Evolutionary conservation across 2,113 vertebrate genomes (phyloP), one percentile per base, ranked within the genome.

Genomic region (Rhombomys opimus): DNA sequence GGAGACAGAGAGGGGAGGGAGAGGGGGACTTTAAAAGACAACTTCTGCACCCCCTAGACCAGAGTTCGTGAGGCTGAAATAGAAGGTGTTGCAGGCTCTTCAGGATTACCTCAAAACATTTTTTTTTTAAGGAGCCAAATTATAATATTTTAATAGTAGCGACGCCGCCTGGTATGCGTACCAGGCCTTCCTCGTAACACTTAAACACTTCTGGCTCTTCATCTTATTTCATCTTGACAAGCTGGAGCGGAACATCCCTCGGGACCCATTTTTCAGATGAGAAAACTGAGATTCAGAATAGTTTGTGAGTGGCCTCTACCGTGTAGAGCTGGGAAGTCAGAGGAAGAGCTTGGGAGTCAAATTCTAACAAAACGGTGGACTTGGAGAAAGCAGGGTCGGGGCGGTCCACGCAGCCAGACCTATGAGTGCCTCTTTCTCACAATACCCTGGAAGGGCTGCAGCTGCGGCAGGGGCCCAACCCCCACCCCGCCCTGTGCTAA

Each of bases 401-500:
- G 35, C 1, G 1, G 30, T n/a, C 13, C 46, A 0, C 18, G 52
- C 52, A 11, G 2, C 80, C 81, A 84, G 80, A 46, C 22, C 23
- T 0, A 2, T 3, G 41, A 35, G 23, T n/a, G n/a, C 6, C 46
- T 75, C 87, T 93, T 54, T 18, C 93, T 73, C 91, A 38, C 10
- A 89, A 67, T 38, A 67, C 89, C 72, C 76, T 82, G 52, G 95
- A 75, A 91, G 73, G 25, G 35, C 87, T 0, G 84, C 95, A 72
- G 93, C 96, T 78, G 95, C 52, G 32, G 23, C 84, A 2, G 1
- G 86, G 78, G 20, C 95, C 96, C 96, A 87, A 63, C 97, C 96
- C 95, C 97, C 96, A 91, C 50, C n/a, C 80, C 4, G 92, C 92
- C 91, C 97, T 54, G 93, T 18, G 94, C 92, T 97, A 96, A 98